Evolutionary conservation across 2,888 invertebrate species (phyloP).

Genomic region (Pristionchus fissidentatus): DNA sequence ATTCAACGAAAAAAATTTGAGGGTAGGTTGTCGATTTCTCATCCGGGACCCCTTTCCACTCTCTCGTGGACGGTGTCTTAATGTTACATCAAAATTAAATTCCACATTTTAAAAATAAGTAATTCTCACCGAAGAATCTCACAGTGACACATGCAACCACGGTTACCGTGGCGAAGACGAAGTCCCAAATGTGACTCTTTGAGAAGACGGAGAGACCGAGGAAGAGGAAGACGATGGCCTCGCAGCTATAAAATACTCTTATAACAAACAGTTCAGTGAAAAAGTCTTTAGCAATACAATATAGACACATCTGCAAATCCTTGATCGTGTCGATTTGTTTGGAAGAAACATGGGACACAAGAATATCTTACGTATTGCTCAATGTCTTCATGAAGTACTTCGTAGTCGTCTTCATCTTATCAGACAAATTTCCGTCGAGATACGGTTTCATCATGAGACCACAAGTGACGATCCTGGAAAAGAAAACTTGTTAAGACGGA

Average conservation of each 20-base stretch:
- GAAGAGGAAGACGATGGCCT: constrained; percentile 99
- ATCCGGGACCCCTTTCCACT: too few species aligned
- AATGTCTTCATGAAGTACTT: constrained; percentile 98
- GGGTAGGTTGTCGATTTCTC: too few species aligned
- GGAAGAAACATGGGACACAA: not conserved
- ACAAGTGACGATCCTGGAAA: constrained; percentile 92
- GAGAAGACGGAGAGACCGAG: constrained; percentile 94
- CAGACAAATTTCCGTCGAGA: constrained; percentile 67
- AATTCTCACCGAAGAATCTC: constrained; percentile 85
- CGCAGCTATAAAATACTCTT: constrained; percentile 82
- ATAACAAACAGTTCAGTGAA: not conserved
- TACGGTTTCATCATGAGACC: constrained; percentile 90
- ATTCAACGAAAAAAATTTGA: too few species aligned
- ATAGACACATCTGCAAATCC: too few species aligned
- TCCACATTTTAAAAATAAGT: not conserved
- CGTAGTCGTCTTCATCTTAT: constrained; percentile 62
- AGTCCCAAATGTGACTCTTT: constrained; percentile 94
- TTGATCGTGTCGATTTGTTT: too few species aligned
- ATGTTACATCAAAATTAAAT: too few species aligned
- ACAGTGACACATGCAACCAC: constrained; percentile 92
- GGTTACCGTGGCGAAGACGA: constrained; percentile 91
- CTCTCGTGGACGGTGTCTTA: too few species aligned
- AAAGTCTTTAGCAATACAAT: not conserved
- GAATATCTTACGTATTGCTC: constrained; percentile 78
- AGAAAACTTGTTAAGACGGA: not conserved